Evolutionary conservation across 2,888 invertebrate species (phyloP), one percentile per base, ranked within the genome.

Genomic region (Cephus pulcher): DNA sequence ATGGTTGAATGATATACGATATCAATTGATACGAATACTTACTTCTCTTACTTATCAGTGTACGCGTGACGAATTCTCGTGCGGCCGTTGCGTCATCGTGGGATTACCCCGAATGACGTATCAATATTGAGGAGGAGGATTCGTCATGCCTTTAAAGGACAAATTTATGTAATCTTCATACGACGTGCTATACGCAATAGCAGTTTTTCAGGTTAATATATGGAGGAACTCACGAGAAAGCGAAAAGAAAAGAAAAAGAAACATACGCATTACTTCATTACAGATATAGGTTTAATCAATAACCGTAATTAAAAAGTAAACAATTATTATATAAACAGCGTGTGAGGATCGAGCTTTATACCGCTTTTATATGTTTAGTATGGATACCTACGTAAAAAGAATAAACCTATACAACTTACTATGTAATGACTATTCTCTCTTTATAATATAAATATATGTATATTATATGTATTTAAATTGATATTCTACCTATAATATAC

Each of bases 341-440:
- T 89, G 88, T 87, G 89, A 90, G 88, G 87, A 90, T 89, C 90
- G 90, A 91, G 90, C 90, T 91, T 91, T 90, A 88, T 91, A 90
- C 89, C 87, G 90, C 91, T 91, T 91, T 90, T 90, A 86, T 89
- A 90, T 90, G 90, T 90, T 88, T 90, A 90, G 89, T 88, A 88
- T 88, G 87, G 86, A 76, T 76, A 75, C 35, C 75, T 37, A 75
- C 74, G 33, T 69, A 80, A 56, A 81, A 81, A 82, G 80, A 70
- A 82, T 84, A 80, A 82, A 81, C 82, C 82, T 80, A 84, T 81
- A 81, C 81, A 76, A 83, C 79, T 79, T 87, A 86, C 86, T 86
- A 86, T 87, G 87, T 89, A 89, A 89, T 88, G 84, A 88, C 87
- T 88, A 88, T 88, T 88, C 88, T 87, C 88, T 88, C 86, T 88